Evolutionary conservation across 2,113 vertebrate genomes (phyloP).

Genomic region (Vidua macroura): DNA sequence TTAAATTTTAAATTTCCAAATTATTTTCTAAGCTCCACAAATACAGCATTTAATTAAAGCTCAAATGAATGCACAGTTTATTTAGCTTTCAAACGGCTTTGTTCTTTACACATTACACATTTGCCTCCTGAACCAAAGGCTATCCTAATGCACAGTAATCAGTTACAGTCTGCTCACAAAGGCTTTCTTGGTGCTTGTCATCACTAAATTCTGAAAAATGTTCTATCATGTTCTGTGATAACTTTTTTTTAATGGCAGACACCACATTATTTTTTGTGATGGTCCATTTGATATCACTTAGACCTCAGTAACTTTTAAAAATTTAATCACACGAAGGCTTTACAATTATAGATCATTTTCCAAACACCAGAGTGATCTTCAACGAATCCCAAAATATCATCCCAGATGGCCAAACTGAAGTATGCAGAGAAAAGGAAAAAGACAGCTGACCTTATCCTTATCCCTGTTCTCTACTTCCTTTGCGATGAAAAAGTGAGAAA

Average conservation of each 20-base stretch:
- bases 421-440: background rate
- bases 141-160: background rate
- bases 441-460: background rate
- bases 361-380: background rate
- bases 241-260: slow-evolving; percentile 7
- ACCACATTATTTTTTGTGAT: background rate
- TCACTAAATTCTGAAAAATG: background rate
- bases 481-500: background rate
- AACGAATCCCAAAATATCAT: background rate
- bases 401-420: background rate
- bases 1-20: slow-evolving; percentile 1
- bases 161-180: slow-evolving; percentile 1
- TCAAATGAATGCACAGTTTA: background rate
- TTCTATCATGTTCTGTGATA: background rate
- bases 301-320: background rate
- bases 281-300: background rate
- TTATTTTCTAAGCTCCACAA: slow-evolving; percentile 32
- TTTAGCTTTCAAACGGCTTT: slow-evolving; percentile 25
- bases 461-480: background rate
- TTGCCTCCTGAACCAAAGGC: background rate
- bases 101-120: background rate
- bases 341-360: background rate
- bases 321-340: background rate
- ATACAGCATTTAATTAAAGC: slow-evolving; percentile 42
- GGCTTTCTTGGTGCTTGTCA: background rate